These are phyloP conservation scores for Carpatolechia fugitivella DNA, from an alignment of 2,888 invertebrate genomes.

Conservation along the genomic window DNA sequence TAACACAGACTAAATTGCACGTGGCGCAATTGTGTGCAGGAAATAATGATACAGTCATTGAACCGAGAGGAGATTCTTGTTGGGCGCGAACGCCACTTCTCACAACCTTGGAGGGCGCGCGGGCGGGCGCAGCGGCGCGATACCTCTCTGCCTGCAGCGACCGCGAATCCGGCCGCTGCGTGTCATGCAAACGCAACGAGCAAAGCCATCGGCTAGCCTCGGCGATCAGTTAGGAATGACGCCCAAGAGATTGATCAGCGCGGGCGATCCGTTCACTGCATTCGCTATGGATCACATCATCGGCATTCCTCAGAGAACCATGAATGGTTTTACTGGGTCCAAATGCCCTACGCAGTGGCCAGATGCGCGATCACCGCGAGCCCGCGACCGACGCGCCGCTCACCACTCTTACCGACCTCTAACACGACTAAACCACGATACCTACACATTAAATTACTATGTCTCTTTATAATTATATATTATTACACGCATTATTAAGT, in stretches of 20 bases:
- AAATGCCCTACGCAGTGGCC: conserved; percentile 26
- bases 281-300: too few relatives aligned
- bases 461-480: conserved; percentile 44
- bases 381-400: conserved; percentile 14
- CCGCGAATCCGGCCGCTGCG: conserved; percentile 5
- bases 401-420: conserved; percentile 34
- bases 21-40: conserved; percentile 74
- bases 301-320: too few relatives aligned
- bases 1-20: conserved; percentile 79
- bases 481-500: conserved; percentile 69
- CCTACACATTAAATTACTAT: conserved; percentile 50
- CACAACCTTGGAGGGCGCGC: conserved; percentile 57
- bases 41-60: conserved; percentile 73
- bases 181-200: not conserved
- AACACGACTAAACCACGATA: conserved; percentile 56
- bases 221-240: too few relatives aligned
- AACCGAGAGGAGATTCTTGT: conserved; percentile 74
- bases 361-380: conserved; percentile 24
- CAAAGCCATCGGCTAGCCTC: not conserved
- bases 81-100: conserved; percentile 48
- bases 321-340: conserved; percentile 2
- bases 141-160: too few relatives aligned
- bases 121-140: conserved; percentile 18
- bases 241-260: too few relatives aligned
- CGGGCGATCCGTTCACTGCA: too few relatives aligned